Evolutionary conservation across 2,113 vertebrate genomes (phyloP).

Genomic region (Prochilodus magdalenae): DNA sequence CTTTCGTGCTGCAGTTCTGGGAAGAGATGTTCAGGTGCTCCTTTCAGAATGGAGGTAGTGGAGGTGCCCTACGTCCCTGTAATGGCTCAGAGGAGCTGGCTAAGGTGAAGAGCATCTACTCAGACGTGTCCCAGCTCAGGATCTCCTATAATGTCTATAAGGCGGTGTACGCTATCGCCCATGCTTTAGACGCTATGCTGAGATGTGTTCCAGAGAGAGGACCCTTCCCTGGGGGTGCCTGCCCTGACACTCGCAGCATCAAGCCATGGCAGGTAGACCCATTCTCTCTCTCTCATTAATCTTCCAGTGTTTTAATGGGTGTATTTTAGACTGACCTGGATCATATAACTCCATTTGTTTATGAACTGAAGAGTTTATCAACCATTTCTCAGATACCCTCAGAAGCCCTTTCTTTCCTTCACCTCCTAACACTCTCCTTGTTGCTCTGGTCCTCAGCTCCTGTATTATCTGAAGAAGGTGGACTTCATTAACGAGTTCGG

Average conservation of each 20-base stretch:
- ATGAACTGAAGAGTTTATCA: no score
- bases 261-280: conserved; percentile 76
- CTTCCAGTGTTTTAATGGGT: background rate
- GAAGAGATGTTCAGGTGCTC: conserved; percentile 78
- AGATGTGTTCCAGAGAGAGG: conserved; percentile 68
- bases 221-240: conserved; percentile 63
- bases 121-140: conserved; percentile 78
- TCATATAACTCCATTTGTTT: no score
- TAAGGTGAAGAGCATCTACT: conserved; percentile 72
- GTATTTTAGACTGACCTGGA: no score
- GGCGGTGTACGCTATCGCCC: conserved; percentile 75
- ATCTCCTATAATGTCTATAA: conserved; percentile 84
- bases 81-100: conserved; percentile 74
- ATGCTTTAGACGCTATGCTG: conserved; percentile 72
- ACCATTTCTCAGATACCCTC: no score
- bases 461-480: conserved; percentile 75
- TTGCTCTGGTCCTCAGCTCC: conserved; percentile 64
- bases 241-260: conserved; percentile 66
- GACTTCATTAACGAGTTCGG: conserved; percentile 69
- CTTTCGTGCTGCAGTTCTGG: conserved; percentile 78
- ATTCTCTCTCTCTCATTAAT: background rate
- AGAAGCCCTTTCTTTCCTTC: background rate
- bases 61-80: conserved; percentile 62
- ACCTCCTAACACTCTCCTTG: background rate
- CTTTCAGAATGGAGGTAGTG: conserved; percentile 53